Base-by-base conservation (phyloP, 2,888 invertebrate species). In the Pseudeuparius sepicola region DNA sequence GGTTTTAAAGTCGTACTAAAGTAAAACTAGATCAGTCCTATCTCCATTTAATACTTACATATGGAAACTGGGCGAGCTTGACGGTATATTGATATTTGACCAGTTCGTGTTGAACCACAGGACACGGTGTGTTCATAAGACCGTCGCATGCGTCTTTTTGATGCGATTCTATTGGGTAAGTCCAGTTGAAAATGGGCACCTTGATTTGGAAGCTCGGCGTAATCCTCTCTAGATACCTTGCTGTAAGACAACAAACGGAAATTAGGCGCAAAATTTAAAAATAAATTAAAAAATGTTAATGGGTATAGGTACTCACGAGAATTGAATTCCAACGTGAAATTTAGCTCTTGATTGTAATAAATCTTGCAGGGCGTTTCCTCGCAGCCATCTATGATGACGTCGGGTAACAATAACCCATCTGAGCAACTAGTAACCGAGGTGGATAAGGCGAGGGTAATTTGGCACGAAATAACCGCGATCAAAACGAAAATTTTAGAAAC, bases 101-200 rank as follows among this genome's bases (percentile, higher is more conserved):
- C 13, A 24, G 17, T 37, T 46, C 46, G 1, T 26, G 17, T 34
- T 38, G 14, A 1, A 38, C 43, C 6, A 46, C 9, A 4, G 46
- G 46, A 31, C 46, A 46, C 1, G 31, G 16, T 1, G 44, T 44
- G 29, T 44, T 46, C 7, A 36, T 35, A 4, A 46, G 34, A 14
- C 40, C 41, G 15, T 18, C 25, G 18, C 46, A 46, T 13, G 37
- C 44, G 30, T 46, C 41, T 6, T 27, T 26, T 17, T 37, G 35
- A 11, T 4, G 14, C 10, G 33, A 25, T 3, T 9, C 32, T 24
- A 12, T 15, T n/a, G n/a, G n/a, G n/a, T n/a, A n/a, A 20, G 4
- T 24, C 2, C 4, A 15, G 24, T 23, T 31, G 12, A 18, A 17
- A 12, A 14, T 13, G 1, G n/a, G n/a, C n/a, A n/a, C n/a, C n/a